Evolutionary conservation across 2,888 invertebrate genomes (phyloP), one percentile per base, ranked within the genome.

Genomic region (Philhelius pedissequus): DNA sequence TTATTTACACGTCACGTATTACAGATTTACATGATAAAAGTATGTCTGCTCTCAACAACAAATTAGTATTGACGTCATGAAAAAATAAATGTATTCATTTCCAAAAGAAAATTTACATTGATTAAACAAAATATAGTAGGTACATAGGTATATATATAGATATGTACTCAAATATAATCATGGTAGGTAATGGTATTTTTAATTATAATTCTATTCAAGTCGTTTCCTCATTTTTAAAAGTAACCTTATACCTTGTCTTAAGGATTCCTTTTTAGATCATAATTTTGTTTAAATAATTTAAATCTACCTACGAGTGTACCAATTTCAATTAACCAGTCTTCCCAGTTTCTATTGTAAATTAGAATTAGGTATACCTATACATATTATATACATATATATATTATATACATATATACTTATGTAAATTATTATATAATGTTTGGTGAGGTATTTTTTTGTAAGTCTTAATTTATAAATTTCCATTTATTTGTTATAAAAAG

Each of bases 51-150:
- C 40, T 25, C 25, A 62, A 62, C 25, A 43, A 62, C 27, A 27
- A 56, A 22, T n/a, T 54, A 32, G 8, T 22, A 15, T 60, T 62
- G 43, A 62, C 62, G 62, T 62, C 62, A 62, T 62, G 27, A 62
- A 13, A 18, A 62, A 18, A 18, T 43, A 27, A 60, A 27, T 43
- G 0, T 43, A 43, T 60, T 60, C 27, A 60, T 15, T 40, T 60
- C 60, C 27, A 60, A 60, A 43, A 18, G 40, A 43, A 60, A 27
- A 20, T 40, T 58, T 58, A 43, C 43, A 43, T 38, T 22, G 58
- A 38, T 58, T 48, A 25, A 25, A 22, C 22, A 1, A 25, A n/a
- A 40, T 0, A 4, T n/a, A 0, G 5, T 11, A 20, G 2, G 0
- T 20, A 18, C 4, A 43, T 8, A 6, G 22, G 5, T 11, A 45